phyloP scores from a whole-genome alignment of 2,888 invertebrate species.

The Scaptomyza cyrtandrae region DNA sequence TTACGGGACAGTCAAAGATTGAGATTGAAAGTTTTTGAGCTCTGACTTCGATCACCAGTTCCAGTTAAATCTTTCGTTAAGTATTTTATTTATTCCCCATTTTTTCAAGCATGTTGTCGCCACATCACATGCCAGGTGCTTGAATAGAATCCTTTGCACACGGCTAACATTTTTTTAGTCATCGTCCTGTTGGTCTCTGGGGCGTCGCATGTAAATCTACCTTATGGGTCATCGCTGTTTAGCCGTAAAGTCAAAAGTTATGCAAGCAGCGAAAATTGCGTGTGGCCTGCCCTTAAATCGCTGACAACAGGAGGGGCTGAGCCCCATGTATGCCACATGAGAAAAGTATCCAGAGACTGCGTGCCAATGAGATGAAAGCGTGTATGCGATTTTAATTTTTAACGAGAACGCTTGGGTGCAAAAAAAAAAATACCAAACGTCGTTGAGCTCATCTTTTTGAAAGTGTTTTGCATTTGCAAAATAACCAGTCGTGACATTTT shows the following conservation, averaged over 20 bases:
- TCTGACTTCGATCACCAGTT: too few relatives aligned
- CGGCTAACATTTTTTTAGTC: neutral
- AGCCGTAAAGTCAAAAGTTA: conserved; percentile 58
- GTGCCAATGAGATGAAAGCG: conserved; percentile 35
- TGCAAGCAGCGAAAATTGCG: conserved; percentile 60
- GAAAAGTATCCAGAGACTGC: conserved; percentile 5
- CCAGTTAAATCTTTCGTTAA: neutral
- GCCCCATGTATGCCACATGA: neutral
- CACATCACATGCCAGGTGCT: conserved; percentile 2
- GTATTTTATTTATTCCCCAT: neutral
- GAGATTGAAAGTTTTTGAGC: neutral
- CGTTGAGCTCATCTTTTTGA: conserved; percentile 36
- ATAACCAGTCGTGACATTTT: conserved; percentile 55
- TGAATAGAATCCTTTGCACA: conserved; percentile 17
- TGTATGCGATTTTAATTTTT: conserved; percentile 74
- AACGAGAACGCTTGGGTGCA: conserved; percentile 48
- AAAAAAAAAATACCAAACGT: conserved; percentile 5
- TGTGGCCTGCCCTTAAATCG: conserved; percentile 67
- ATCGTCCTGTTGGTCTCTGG: conserved; percentile 46
- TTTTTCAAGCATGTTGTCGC: conserved; percentile 2
- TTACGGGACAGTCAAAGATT: neutral
- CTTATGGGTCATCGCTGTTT: conserved; percentile 40
- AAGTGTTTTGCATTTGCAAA: conserved; percentile 54
- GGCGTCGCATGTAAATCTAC: conserved; percentile 70
- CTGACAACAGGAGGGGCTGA: conserved; percentile 1